Evolutionary conservation across 2,797 vertebrate species (phyloP).

Genomic region (Myripristis jacobus): DNA sequence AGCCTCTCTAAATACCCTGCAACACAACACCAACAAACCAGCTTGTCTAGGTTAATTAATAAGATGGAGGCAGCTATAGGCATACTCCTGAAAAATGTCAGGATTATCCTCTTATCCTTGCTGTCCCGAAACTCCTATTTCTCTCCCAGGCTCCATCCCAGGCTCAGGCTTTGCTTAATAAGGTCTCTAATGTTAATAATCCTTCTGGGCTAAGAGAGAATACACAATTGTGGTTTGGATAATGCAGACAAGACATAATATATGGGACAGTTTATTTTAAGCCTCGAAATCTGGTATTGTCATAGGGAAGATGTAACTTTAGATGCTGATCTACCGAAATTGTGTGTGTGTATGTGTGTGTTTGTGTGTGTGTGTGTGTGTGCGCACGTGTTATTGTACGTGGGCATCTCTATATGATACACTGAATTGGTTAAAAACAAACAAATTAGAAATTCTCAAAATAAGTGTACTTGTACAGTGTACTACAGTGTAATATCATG

Average conservation of each 20-base stretch:
- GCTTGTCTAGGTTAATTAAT: slow-evolving; percentile 52
- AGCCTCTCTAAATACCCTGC: slow-evolving; percentile 38
- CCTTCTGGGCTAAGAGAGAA: slow-evolving; percentile 2
- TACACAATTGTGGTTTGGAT: neutral
- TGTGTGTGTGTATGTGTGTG: too few species aligned
- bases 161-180: slow-evolving; percentile 32
- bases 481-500: too few species aligned
- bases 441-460: too few species aligned
- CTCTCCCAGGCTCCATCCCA: slow-evolving; percentile 22
- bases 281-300: neutral
- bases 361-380: too few species aligned
- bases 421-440: too few species aligned
- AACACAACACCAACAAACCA: slow-evolving; percentile 35
- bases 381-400: too few species aligned
- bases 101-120: slow-evolving; percentile 44
- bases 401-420: too few species aligned
- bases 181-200: slow-evolving; percentile 38
- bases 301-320: neutral
- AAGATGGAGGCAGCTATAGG: slow-evolving; percentile 30
- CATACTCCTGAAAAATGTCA: slow-evolving; percentile 21
- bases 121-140: slow-evolving; percentile 30
- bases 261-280: neutral
- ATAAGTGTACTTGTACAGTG: too few species aligned
- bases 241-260: slow-evolving; percentile 17
- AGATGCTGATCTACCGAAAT: neutral